Evolutionary conservation across 2,797 vertebrate species (phyloP).

Genomic region (Atherinosoma microstoma): DNA sequence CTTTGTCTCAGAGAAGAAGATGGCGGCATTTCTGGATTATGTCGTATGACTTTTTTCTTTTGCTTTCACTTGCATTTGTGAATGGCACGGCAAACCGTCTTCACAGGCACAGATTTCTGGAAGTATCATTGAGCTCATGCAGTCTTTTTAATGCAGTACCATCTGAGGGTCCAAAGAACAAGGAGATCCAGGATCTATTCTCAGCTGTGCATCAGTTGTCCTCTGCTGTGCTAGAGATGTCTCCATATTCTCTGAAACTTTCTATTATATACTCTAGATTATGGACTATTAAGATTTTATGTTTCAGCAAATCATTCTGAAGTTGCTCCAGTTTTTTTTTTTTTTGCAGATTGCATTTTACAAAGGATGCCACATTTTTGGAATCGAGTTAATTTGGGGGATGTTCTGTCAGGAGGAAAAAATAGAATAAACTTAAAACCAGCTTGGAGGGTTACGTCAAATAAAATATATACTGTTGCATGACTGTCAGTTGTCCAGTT

Average conservation of each 20-base stretch:
- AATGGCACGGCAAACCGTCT: no score
- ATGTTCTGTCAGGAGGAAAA: neutral
- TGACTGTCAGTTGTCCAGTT: neutral
- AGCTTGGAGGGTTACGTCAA: neutral
- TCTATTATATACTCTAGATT: neutral
- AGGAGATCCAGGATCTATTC: neutral
- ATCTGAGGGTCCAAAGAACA: neutral
- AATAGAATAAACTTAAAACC: neutral
- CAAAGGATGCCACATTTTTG: neutral
- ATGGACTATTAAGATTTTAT: no score
- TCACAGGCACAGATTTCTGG: no score
- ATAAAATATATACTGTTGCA: neutral
- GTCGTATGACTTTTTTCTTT: no score
- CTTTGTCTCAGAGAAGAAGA: no score
- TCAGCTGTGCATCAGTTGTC: neutral
- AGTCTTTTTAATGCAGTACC: no score
- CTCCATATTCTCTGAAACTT: neutral
- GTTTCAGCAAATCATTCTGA: no score
- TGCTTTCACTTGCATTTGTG: no score
- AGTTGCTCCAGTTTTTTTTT: no score
- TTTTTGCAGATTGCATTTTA: neutral
- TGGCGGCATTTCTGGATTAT: no score
- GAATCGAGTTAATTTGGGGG: neutral
- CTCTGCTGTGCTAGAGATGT: neutral
- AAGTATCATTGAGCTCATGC: no score